A percentile compares a stretch with the other conserved stretches of the same genome.
Conservation (phyloP, 2,113 vertebrate species). For the Oreochromis niloticus region DNA sequence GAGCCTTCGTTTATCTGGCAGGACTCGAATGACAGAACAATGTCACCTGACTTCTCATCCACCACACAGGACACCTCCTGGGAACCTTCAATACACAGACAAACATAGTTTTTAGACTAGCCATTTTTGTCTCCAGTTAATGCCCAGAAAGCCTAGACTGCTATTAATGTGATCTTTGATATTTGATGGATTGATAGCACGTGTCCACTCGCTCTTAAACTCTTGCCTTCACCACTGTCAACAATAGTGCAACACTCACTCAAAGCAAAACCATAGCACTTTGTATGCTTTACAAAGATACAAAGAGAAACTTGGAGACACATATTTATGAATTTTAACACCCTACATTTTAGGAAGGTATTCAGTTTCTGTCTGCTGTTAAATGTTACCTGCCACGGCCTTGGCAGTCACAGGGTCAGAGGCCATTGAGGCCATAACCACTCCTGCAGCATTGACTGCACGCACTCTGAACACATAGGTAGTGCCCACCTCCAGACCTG, state of each 20-base stretch:
- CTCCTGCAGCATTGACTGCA: conserved; percentile 80
- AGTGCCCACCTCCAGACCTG: conserved; percentile 74
- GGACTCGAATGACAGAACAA: conserved; percentile 87
- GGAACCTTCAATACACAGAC: conserved; percentile 67
- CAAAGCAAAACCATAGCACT: not conserved
- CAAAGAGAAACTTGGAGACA: not conserved
- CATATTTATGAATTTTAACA: not conserved
- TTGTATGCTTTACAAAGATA: not conserved
- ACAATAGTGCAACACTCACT: not conserved
- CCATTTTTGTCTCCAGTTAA: not conserved
- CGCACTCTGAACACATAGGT: conserved; percentile 83
- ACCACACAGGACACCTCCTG: conserved; percentile 87
- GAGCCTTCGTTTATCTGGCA: conserved; percentile 83
- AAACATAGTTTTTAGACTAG: not conserved
- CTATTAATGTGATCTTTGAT: not conserved
- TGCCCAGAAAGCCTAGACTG: not conserved
- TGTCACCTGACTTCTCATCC: conserved; percentile 84
- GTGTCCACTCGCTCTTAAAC: not conserved
- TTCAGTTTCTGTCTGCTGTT: not conserved
- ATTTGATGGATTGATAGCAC: not conserved
- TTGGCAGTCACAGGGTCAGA: conserved; percentile 84
- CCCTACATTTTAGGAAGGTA: not conserved
- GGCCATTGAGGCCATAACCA: conserved; percentile 80
- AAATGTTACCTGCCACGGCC: conserved; percentile 77
- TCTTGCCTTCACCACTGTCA: not conserved